Conservation (phyloP, 2,797 vertebrate genomes). For the Rachycentron canadum region DNA sequence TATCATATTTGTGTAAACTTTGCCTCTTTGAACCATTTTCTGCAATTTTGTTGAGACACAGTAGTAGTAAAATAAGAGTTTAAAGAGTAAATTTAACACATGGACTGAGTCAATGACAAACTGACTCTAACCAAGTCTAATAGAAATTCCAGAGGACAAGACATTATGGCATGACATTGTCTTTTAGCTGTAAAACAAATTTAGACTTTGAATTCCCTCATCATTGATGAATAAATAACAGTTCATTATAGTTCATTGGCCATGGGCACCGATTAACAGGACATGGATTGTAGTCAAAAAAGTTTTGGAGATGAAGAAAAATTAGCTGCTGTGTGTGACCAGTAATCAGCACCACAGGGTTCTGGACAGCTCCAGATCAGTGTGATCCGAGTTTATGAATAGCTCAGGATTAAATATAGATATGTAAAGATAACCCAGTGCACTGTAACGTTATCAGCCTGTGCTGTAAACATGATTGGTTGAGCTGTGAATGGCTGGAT, state of each 20-base stretch:
- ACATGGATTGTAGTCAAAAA: not conserved
- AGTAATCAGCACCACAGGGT: slow-evolving; percentile 2
- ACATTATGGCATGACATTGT: not conserved
- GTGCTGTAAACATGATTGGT: not conserved
- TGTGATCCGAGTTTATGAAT: slow-evolving; percentile 2
- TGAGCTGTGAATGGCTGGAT: not conserved
- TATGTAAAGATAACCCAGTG: not conserved
- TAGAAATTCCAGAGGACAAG: not conserved
- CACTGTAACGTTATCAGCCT: not conserved
- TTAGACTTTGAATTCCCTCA: slow-evolving; percentile 13
- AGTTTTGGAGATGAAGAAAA: too few relatives aligned
- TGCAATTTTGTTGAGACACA: not conserved
- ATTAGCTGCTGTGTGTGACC: not conserved
- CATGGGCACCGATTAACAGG: not conserved
- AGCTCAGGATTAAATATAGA: slow-evolving; percentile 25
- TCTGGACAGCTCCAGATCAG: slow-evolving; percentile 6
- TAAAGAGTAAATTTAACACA: not conserved
- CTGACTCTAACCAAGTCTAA: not conserved
- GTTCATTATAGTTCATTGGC: not conserved
- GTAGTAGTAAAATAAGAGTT: not conserved
- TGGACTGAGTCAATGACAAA: not conserved
- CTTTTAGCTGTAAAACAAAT: not conserved
- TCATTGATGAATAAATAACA: not conserved
- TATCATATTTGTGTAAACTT: not conserved
- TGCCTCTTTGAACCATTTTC: not conserved